Evolutionary conservation across 2,797 vertebrate species (phyloP), one percentile per base, ranked within the genome.

Genomic region (Arnoldichthys spilopterus): DNA sequence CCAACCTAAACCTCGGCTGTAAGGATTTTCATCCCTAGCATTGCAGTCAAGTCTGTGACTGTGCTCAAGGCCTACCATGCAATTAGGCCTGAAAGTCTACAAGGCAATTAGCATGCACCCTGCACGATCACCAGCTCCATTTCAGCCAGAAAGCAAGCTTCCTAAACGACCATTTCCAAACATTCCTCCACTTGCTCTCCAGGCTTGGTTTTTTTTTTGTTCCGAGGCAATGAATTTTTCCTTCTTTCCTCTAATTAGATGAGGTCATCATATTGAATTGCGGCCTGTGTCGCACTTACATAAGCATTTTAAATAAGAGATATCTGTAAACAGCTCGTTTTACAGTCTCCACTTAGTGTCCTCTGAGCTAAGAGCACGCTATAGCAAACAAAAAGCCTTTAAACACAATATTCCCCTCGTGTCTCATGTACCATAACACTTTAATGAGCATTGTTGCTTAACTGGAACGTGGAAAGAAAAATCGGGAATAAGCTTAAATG

Each of bases 281-380:
- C 43, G n/a, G 28, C 70, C 43, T 26, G 40, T 2, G 18, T 22
- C 18, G 28, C 18, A 5, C 67, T 71, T 71, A 18, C 26, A 37
- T 64, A 63, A 63, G 47, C 72, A 34, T 63, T 54, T 74, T 80
- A 76, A 71, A 43, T 70, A 30, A 40, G 34, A n/a, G 9, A 15
- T 54, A 76, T 76, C 30, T 56, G 51, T 67, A 71, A 71, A 54
- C 51, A 54, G 24, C 32, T 24, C 58, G 2, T 76, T 80, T 54
- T 64, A 76, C 30, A 28, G 63, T 26, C 62, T 32, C 66, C 66
- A 22, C 24, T 49, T 6, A 26, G 37, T 45, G 37, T 45, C 12
- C 16, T 28, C 30, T 7, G 26, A 54, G 43, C 75, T 63, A 47
- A 43, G 49, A 49, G 49, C 63, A 66, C 9, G 1, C 2, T 58